These are phyloP conservation scores for Atethmia centrago DNA, from an alignment of 2,888 invertebrate species.

Conservation along the genomic window DNA sequence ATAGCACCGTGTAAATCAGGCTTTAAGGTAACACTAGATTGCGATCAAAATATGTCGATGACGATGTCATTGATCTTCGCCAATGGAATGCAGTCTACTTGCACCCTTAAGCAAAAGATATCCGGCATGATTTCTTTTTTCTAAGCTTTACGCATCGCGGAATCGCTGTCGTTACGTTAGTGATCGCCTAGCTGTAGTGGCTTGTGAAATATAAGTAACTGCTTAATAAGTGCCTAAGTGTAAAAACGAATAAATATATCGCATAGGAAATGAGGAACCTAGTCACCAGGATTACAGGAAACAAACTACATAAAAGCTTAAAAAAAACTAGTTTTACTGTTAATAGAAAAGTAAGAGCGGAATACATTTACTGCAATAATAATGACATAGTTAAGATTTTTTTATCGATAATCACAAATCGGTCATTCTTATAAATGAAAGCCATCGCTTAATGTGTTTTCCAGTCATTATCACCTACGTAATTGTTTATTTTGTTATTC, in stretches of 20 bases:
- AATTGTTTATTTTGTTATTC: constrained; percentile 38
- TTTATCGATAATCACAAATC: constrained; percentile 23
- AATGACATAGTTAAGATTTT: constrained; percentile 8
- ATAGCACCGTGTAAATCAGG: not conserved
- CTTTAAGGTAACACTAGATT: not conserved
- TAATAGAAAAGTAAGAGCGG: constrained; percentile 27
- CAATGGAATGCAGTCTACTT: not conserved
- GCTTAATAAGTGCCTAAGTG: too few species aligned
- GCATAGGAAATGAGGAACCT: not conserved
- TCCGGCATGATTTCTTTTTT: too few species aligned
- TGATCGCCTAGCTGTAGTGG: not conserved
- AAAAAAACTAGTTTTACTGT: constrained; percentile 13
- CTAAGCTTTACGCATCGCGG: not conserved
- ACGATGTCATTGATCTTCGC: not conserved
- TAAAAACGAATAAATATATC: not conserved
- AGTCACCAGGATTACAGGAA: not conserved
- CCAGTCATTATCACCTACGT: constrained; percentile 43
- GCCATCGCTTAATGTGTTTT: constrained; percentile 44
- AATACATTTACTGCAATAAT: constrained; percentile 18
- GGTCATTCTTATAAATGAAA: constrained; percentile 33
- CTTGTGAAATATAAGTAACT: too few species aligned
- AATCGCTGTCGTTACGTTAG: not conserved
- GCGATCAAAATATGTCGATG: not conserved
- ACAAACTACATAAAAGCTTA: not conserved
- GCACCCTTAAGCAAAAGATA: too few species aligned